Evolutionary conservation across 1,140 invertebrate genomes (phyloP), one percentile per base, ranked within the genome.

Genomic region (Macrobrachium nipponense): DNA sequence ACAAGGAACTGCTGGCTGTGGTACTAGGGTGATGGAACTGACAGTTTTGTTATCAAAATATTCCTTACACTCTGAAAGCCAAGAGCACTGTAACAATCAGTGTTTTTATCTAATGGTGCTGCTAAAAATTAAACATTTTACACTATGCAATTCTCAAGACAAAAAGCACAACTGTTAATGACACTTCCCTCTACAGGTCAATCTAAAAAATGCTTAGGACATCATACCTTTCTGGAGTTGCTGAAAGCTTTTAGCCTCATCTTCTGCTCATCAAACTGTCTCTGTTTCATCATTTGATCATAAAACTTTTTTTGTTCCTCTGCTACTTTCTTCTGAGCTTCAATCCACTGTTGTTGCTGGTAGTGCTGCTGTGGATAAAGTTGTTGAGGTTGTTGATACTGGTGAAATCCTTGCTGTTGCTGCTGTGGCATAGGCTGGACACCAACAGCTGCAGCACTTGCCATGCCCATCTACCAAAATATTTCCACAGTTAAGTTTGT

Each of bases 201-300:
- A 51, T 51, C 1, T 10, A 15, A 27, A 7, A 70, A 23, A 6
- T 10, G 15, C 12, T n/a, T 5, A 68, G 7, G 27, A 68, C 73
- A 59, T 36, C 81, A 20, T 27, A 87, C 86, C 51, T 87, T 87
- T 75, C 76, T 87, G 11, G 79, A 77, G n/a, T 36, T 58, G 18
- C 60, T 82, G 72, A 82, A 87, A 20, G 79, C 79, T 61, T 82
- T 81, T 6, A 87, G 86, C 15, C 86, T 60, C 80, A 82, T 82
- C 73, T 87, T 87, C 80, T 87, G 86, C 75, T 87, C 86, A 43
- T 87, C 86, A 77, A 87, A 87, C 23, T 87, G 86, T 64, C 86
- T 76, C 73, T 87, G 86, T 61, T 87, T 87, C 80, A 87, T 87
- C 70, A 87, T 78, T 43, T 82, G 79, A 20, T 78, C 86, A 59